Evolutionary conservation across 2,888 invertebrate species (phyloP).

Genomic region (Subacronicta megacephala): DNA sequence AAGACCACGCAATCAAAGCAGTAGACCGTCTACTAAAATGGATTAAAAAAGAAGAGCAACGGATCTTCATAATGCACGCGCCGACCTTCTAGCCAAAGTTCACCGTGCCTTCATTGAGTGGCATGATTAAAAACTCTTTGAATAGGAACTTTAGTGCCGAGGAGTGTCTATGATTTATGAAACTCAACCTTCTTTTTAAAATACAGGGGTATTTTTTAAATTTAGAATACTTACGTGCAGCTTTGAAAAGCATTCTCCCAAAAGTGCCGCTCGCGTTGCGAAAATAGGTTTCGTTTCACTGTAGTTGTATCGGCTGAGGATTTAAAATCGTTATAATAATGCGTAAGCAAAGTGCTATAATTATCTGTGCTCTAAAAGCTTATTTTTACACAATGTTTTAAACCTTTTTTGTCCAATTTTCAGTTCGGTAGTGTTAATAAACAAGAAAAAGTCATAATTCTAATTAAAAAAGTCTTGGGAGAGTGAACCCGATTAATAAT

Average conservation of each 20-base stretch:
- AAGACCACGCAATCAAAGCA: constrained; percentile 94
- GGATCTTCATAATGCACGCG: constrained; percentile 96
- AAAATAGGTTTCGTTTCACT: not conserved
- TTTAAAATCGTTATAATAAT: not conserved
- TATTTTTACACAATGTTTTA: too few species aligned
- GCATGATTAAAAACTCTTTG: constrained; percentile 73
- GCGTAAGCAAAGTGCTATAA: too few species aligned
- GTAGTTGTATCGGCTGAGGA: not conserved
- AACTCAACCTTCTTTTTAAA: not conserved
- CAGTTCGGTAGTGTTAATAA: too few species aligned
- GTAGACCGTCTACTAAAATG: constrained; percentile 97
- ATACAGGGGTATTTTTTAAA: constrained; percentile 1
- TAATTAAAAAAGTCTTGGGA: too few species aligned
- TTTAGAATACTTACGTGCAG: not conserved
- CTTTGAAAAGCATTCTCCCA: constrained; percentile 26
- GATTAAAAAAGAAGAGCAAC: constrained; percentile 98
- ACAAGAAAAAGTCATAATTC: too few species aligned
- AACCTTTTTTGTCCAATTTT: too few species aligned
- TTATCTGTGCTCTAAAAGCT: too few species aligned
- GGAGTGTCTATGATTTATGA: constrained; percentile 45
- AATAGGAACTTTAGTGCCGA: constrained; percentile 68
- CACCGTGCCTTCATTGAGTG: constrained; percentile 67
- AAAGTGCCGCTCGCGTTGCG: constrained; percentile 28
- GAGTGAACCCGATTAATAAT: too few species aligned
- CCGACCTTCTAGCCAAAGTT: constrained; percentile 92